phyloP scores from a whole-genome alignment of 1,140 invertebrate species.

The Hycleus cichorii region DNA sequence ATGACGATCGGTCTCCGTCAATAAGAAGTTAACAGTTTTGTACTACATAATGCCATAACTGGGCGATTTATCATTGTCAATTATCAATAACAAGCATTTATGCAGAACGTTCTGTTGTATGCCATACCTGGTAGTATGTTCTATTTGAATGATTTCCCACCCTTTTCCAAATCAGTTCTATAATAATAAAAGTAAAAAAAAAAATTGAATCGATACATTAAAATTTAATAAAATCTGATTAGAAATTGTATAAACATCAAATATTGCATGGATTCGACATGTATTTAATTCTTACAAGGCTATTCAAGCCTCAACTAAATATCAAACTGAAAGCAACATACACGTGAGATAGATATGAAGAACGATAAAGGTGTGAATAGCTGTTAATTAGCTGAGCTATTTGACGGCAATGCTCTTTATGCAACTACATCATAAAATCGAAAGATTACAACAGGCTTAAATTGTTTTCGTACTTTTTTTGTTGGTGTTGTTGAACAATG shows the following conservation, averaged over 20 bases:
- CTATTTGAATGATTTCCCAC: constrained; percentile 20
- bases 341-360: constrained; percentile 13
- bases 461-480: no score
- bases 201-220: constrained; percentile 1
- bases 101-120: constrained; percentile 25
- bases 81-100: constrained; percentile 31
- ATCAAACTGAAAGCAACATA: constrained; percentile 7
- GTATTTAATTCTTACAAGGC: constrained; percentile 13
- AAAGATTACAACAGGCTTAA: no score
- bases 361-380: constrained; percentile 15
- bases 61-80: constrained; percentile 31
- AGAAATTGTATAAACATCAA: background rate
- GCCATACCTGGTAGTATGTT: constrained; percentile 25
- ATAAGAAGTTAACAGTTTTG: constrained; percentile 27
- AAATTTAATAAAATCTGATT: constrained; percentile 2
- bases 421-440: no score
- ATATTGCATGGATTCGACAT: constrained; percentile 4
- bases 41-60: constrained; percentile 30
- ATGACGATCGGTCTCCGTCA: constrained; percentile 26
- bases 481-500: no score
- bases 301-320: constrained; percentile 4
- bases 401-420: constrained; percentile 11
- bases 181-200: background rate
- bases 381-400: constrained; percentile 14
- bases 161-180: background rate